Evolutionary conservation across 2,888 invertebrate genomes (phyloP).

Genomic region (Cephus spinipes): DNA sequence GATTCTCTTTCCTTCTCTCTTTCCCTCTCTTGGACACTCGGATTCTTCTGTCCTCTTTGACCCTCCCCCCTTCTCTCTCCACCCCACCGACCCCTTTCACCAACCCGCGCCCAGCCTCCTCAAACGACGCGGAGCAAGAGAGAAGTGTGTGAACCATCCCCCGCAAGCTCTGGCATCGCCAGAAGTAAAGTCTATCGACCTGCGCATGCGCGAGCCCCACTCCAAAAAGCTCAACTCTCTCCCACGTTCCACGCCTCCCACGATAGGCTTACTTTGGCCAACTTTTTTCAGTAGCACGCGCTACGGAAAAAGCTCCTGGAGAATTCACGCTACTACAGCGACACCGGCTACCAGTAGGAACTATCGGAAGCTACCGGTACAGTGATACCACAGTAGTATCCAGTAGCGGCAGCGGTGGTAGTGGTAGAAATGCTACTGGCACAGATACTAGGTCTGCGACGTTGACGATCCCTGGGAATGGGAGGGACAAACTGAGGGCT

Average conservation of each 20-base stretch:
- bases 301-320: slow-evolving; percentile 8
- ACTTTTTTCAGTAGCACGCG: slow-evolving; percentile 25
- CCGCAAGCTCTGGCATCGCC: not conserved
- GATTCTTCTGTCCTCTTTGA: slow-evolving; percentile 14
- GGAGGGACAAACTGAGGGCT: not conserved
- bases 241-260: slow-evolving; percentile 58
- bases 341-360: not conserved
- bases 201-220: slow-evolving; percentile 39
- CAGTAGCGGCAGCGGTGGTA: no score
- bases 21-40: slow-evolving; percentile 11
- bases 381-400: not conserved
- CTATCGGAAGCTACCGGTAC: not conserved
- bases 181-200: slow-evolving; percentile 16
- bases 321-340: not conserved
- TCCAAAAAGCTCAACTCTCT: slow-evolving; percentile 36
- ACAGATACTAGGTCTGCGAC: not conserved
- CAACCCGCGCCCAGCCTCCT: not conserved
- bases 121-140: not conserved
- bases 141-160: not conserved
- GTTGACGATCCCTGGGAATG: not conserved
- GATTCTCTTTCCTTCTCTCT: slow-evolving; percentile 22
- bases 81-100: not conserved
- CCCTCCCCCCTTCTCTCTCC: not conserved
- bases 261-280: slow-evolving; percentile 48
- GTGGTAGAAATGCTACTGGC: not conserved